Base-by-base conservation (phyloP, 1,140 invertebrate genomes). In the Drosophila aff. region DNA sequence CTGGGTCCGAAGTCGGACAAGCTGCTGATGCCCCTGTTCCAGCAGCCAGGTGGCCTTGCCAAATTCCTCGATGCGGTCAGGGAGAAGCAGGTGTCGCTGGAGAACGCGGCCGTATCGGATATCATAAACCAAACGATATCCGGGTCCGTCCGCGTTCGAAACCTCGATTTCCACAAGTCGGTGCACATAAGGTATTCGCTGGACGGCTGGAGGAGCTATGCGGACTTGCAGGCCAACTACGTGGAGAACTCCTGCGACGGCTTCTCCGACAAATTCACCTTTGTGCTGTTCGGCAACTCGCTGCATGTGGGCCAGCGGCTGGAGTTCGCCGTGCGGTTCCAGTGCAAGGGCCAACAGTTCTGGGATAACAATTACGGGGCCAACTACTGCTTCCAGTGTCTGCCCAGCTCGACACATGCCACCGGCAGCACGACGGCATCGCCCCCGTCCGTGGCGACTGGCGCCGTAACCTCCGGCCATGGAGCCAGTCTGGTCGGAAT, bases 111-210 rank as follows among this genome's bases (percentile, higher is more conserved):
- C 11, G 95, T 97, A 4, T 95, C 95, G 33, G 96, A 97, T 69
- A 94, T 95, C 2, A 93, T 95, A 2, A 95, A 95, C 31, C 95
- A 97, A 43, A 96, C 95, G n/a, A 95, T 99, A n/a, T 95, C 95
- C 15, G 98, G 98, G 15, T 95, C 96, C 0, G 96, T 99, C 4
- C 94, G 98, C 28, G 98, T 99, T 10, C 94, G 97, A 44, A 99
- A 99, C 93, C 93, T 99, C 47, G 96, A 97, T 90, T 99, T 97
- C 93, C 96, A 99, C 87, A 99, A 99, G 94, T 96, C 95, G 26
- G 97, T 99, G 15, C 95, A 96, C 78, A 95, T 99, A 44, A 95
- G 98, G 47, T 98, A 98, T 92, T 96, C 96, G 0, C 94, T 96
- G 75, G 97, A 99, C 92, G 95, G 95, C 23, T 99, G 98, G 98